A percentile compares a stretch with the other conserved stretches of the same genome.
Evolutionary conservation across 2,113 vertebrate genomes (phyloP).

Genomic region (Sinocyclocheilus anshuiensis): DNA sequence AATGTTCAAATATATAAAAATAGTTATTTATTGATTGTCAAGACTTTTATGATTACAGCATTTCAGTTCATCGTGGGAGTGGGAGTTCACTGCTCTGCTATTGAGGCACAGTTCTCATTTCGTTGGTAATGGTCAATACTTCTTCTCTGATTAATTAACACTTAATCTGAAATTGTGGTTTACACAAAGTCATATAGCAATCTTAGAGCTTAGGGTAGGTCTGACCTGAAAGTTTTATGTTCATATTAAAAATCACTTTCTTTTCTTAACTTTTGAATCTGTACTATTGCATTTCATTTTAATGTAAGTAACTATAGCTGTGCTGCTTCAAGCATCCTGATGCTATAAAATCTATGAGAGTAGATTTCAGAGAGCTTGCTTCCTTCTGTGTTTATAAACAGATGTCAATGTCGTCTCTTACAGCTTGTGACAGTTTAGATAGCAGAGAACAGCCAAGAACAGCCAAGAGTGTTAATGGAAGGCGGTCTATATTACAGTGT

Average conservation of each 20-base stretch:
- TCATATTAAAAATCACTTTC: neutral
- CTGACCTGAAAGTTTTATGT: neutral
- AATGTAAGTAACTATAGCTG: constrained; percentile 2
- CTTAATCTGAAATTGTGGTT: neutral
- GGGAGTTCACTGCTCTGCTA: no score
- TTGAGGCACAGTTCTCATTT: no score
- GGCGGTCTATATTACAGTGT: constrained; percentile 14
- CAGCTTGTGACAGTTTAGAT: constrained; percentile 39
- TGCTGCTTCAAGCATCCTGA: constrained; percentile 18
- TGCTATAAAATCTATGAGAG: constrained; percentile 22
- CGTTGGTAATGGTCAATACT: no score
- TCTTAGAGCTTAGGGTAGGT: neutral
- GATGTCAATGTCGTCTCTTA: constrained; percentile 32
- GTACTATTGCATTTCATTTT: neutral
- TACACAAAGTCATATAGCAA: neutral
- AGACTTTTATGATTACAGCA: no score
- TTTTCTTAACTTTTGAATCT: neutral
- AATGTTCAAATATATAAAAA: no score
- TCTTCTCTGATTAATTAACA: no score
- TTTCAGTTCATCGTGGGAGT: no score
- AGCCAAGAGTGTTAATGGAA: constrained; percentile 24
- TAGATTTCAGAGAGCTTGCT: constrained; percentile 17
- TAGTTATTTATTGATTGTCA: no score
- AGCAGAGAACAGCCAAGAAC: constrained; percentile 30
- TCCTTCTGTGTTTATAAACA: constrained; percentile 40